Evolutionary conservation across 2,113 vertebrate genomes (phyloP).

Genomic region (Stictonetta naevosa): DNA sequence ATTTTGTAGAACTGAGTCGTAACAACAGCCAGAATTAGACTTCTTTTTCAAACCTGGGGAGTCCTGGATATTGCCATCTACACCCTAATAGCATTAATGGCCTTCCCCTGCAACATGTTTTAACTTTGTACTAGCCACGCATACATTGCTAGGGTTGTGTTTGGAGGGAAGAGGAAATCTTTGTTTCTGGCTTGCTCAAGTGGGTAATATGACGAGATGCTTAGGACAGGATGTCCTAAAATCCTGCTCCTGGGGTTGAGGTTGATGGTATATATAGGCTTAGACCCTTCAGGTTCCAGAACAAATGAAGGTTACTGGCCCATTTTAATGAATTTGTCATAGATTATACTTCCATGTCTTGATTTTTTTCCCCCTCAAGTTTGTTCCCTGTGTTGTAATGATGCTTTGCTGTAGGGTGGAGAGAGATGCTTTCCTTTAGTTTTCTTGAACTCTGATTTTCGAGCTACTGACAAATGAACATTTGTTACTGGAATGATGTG

Average conservation of each 20-base stretch:
- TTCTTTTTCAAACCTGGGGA: background rate
- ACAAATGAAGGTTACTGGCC: background rate
- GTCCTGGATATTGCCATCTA: background rate
- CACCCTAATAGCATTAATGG: background rate
- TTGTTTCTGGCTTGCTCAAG: background rate
- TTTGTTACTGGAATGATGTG: background rate
- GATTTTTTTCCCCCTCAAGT: background rate
- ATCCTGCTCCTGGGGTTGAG: background rate
- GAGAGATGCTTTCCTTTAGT: background rate
- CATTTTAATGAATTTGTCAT: background rate
- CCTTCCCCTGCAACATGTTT: background rate
- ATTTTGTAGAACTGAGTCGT: background rate
- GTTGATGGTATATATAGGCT: background rate
- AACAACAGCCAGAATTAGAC: background rate
- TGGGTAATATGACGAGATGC: background rate
- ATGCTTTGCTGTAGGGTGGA: background rate
- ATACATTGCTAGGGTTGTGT: background rate
- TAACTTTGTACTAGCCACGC: background rate
- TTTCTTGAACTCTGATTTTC: background rate
- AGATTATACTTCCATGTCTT: background rate
- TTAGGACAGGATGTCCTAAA: background rate
- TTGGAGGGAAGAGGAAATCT: background rate
- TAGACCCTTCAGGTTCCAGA: background rate
- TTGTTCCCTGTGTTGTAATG: background rate
- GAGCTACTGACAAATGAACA: background rate